Conservation (phyloP, 2,113 vertebrate species). For the Hoplias malabaricus region DNA sequence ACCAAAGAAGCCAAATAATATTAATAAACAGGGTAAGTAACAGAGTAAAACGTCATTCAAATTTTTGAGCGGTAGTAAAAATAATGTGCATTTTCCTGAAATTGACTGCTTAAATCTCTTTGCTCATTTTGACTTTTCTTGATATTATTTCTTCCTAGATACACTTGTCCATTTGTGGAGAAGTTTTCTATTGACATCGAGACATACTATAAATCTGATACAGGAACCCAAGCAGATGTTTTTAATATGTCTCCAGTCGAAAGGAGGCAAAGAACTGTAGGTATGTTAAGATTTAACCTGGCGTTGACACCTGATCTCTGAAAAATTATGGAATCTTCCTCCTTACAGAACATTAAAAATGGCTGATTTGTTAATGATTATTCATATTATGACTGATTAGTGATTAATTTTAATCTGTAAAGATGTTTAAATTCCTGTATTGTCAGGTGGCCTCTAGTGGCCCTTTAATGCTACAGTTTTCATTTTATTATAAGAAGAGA, state of each 20-base stretch:
- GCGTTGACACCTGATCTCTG: neutral
- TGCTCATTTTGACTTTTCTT: slow-evolving; percentile 13
- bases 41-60: too few species aligned
- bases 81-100: too few species aligned
- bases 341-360: neutral
- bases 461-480: neutral
- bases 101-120: neutral
- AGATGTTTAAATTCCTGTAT: neutral
- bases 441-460: neutral
- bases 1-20: too few species aligned
- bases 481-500: neutral
- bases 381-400: too few species aligned
- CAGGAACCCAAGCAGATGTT: slow-evolving; percentile 87
- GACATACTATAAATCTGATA: slow-evolving; percentile 92
- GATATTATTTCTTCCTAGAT: slow-evolving; percentile 70
- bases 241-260: slow-evolving; percentile 90
- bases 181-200: slow-evolving; percentile 99
- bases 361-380: too few species aligned
- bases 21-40: too few species aligned
- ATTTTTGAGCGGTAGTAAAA: too few species aligned
- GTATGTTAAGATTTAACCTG: too few species aligned
- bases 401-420: neutral
- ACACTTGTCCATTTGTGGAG: slow-evolving; percentile 97
- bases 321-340: too few species aligned
- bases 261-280: slow-evolving; percentile 84